Evolutionary conservation across 2,888 invertebrate species (phyloP), one percentile per base, ranked within the genome.

Genomic region (Acanthoscelides obtectus): DNA sequence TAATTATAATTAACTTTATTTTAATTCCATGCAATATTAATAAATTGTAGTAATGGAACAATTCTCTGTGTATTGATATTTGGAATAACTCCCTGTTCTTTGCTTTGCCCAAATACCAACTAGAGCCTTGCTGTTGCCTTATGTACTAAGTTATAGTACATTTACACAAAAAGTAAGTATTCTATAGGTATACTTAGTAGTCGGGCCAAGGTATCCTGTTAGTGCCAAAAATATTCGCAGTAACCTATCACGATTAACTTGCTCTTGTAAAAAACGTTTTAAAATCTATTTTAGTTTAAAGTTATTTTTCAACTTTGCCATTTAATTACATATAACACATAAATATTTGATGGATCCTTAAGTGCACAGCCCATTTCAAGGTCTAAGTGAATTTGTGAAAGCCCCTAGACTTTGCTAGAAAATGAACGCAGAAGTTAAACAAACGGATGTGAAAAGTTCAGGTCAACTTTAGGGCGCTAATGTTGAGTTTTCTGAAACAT

Each of bases 311-410:
- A 22, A 22, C 20, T 4, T 22, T 20, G 67, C 20, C 20, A 17
- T 22, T 22, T 67, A 67, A n/a, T 68, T 25, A 20, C 25, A 27
- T 68, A 70, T 75, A 75, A 72, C 73, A 75, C 73, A 72, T 72
- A 72, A 45, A 70, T 70, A 75, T 69, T 74, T 75, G 72, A 72
- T 75, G 75, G 73, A 73, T 73, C 70, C 64, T 68, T 22, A 69
- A 71, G 71, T 72, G 70, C 72, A 75, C 73, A 73, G 73, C 72
- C 73, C 71, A 64, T 70, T 69, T 71, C 12, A 66, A 66, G 20
- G 22, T 22, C 20, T 66, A 66, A 66, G 6, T 66, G 66, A 66
- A 20, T 22, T 21, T 21, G 66, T 66, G 66, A 20, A 20, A 66
- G 66, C 20, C 20, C 19, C 45, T 12, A 45, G 45, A 45, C 8